Evolutionary conservation across 2,888 invertebrate genomes (phyloP).

Genomic region (Leptinotarsa rubiginosa): DNA sequence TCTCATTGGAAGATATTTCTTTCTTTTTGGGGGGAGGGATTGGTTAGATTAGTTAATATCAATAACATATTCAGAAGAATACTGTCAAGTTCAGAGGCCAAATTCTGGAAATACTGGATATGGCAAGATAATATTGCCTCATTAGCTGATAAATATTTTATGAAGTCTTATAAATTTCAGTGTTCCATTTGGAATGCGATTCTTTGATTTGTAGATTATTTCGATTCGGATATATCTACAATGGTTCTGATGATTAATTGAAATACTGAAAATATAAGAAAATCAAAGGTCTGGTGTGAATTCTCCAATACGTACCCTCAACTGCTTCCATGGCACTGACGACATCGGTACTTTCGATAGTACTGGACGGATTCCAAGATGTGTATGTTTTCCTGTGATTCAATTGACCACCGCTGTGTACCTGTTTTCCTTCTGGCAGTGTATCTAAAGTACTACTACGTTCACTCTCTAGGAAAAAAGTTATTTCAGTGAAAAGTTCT

Average conservation of each 20-base stretch:
- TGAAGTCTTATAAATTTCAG: too few relatives aligned
- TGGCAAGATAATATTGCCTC: too few relatives aligned
- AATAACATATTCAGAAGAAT: too few relatives aligned
- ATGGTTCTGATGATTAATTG: not conserved
- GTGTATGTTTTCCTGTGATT: conserved; percentile 75
- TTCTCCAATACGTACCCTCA: conserved; percentile 72
- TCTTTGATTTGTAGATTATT: not conserved
- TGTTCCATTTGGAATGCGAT: too few relatives aligned
- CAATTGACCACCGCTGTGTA: conserved; percentile 65
- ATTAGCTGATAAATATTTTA: too few relatives aligned
- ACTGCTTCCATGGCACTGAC: conserved; percentile 88
- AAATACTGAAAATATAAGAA: not conserved
- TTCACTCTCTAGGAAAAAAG: conserved; percentile 76
- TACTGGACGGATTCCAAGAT: conserved; percentile 84
- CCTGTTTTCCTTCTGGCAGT: conserved; percentile 77
- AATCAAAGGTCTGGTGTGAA: not conserved
- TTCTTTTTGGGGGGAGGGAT: too few relatives aligned
- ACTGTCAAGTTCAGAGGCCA: too few relatives aligned
- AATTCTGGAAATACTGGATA: too few relatives aligned
- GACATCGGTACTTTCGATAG: conserved; percentile 85
- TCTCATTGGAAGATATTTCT: too few relatives aligned
- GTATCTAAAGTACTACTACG: conserved; percentile 79
- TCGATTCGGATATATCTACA: not conserved
- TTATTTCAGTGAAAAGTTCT: not conserved
- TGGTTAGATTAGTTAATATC: too few relatives aligned